phyloP scores from a whole-genome alignment of 2,113 vertebrate species.

The Toxotes chatareus region DNA sequence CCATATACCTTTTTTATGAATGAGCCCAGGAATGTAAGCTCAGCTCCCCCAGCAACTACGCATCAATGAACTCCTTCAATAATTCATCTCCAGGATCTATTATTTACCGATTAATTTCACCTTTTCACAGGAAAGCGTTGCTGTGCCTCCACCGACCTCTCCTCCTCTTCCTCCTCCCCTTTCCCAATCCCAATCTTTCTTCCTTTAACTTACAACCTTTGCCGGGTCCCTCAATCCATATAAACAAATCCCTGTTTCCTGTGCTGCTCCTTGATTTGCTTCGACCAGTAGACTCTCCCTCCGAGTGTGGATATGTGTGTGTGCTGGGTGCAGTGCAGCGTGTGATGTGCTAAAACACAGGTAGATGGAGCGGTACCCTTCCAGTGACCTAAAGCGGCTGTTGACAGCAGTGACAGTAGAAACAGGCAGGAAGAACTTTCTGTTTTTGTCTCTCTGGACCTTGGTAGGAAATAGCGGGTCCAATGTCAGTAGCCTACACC shows the following conservation, averaged over 20 bases:
- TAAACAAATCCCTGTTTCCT: slow-evolving; percentile 61
- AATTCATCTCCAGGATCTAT: slow-evolving; percentile 75
- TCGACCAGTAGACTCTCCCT: slow-evolving; percentile 9
- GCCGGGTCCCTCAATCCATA: slow-evolving; percentile 62
- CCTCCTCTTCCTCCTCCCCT: neutral
- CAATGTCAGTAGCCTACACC: slow-evolving; percentile 21
- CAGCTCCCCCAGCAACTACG: slow-evolving; percentile 59
- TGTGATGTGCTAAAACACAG: slow-evolving; percentile 78
- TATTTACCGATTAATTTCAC: slow-evolving; percentile 80
- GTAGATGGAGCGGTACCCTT: slow-evolving; percentile 73
- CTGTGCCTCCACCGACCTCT: slow-evolving; percentile 5
- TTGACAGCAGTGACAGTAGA: slow-evolving; percentile 62
- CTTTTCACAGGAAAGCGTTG: slow-evolving; percentile 63
- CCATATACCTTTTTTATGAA: slow-evolving; percentile 67
- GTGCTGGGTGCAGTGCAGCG: slow-evolving; percentile 54
- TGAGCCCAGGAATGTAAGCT: slow-evolving; percentile 62
- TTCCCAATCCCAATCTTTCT: neutral
- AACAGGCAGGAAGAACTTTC: slow-evolving; percentile 41
- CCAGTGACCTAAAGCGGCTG: slow-evolving; percentile 72
- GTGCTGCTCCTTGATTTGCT: slow-evolving; percentile 32
- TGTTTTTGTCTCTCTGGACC: slow-evolving; percentile 15
- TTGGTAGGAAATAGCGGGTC: slow-evolving; percentile 32
- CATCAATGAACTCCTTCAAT: slow-evolving; percentile 77
- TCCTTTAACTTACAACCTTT: slow-evolving; percentile 63
- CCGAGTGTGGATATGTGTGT: slow-evolving; percentile 45